Evolutionary conservation across 2,113 vertebrate genomes (phyloP).

Genomic region (Chamaetylas fuelleborni): DNA sequence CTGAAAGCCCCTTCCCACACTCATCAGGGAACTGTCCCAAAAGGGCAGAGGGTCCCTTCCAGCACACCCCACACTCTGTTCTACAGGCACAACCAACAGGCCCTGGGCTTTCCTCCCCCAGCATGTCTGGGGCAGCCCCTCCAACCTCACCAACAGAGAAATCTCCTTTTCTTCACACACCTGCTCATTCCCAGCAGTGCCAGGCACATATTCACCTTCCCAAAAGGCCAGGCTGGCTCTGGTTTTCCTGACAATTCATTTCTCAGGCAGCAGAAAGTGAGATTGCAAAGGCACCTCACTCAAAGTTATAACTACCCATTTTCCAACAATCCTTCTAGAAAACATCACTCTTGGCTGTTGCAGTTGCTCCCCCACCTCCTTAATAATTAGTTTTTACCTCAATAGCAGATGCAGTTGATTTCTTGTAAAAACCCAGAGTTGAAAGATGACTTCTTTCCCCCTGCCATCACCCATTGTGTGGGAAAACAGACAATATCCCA

Average conservation of each 20-base stretch:
- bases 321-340: neutral
- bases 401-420: neutral
- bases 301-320: neutral
- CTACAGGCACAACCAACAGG: neutral
- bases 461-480: constrained; percentile 33
- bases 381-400: constrained; percentile 25
- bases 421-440: constrained; percentile 18
- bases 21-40: fast-evolving
- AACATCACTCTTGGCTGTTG: neutral
- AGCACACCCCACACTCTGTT: neutral
- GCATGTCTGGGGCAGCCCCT: neutral
- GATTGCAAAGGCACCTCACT: neutral
- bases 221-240: neutral
- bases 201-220: neutral
- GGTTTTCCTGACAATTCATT: neutral
- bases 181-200: neutral
- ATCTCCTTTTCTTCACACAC: fast-evolving
- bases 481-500: constrained; percentile 31
- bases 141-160: neutral
- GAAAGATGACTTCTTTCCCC: constrained; percentile 50
- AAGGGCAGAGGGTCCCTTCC: neutral
- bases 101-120: neutral
- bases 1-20: neutral
- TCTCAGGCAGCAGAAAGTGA: neutral
- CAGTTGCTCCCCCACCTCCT: neutral